phyloP scores from a whole-genome alignment of 1,140 invertebrate genomes.

The Rhyzopertha dominica region DNA sequence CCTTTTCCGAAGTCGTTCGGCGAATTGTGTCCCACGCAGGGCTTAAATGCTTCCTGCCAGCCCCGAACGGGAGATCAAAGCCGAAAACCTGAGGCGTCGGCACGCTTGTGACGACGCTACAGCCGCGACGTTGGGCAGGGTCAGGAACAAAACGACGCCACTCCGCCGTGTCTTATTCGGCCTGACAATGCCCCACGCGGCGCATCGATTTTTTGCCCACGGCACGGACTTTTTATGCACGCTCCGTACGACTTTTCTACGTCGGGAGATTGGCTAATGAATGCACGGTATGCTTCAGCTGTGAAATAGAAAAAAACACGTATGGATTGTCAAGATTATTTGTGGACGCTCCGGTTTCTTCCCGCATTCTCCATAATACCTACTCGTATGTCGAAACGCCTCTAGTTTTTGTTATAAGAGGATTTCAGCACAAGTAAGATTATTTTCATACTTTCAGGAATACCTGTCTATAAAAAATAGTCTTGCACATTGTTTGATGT shows the following conservation, averaged over 20 bases:
- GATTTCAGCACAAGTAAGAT: too few species aligned
- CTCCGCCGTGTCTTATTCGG: slow-evolving; percentile 26
- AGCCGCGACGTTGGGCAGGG: slow-evolving; percentile 32
- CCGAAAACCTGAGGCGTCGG: slow-evolving; percentile 23
- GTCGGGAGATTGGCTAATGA: not conserved
- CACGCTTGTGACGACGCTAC: slow-evolving; percentile 22
- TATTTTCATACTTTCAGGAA: too few species aligned
- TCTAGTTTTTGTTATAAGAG: too few species aligned
- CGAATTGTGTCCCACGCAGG: not conserved
- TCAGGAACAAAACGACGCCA: slow-evolving; percentile 34
- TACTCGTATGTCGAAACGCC: too few species aligned
- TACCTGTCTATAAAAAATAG: too few species aligned
- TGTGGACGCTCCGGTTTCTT: not conserved
- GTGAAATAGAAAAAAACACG: not conserved
- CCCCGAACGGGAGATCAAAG: slow-evolving; percentile 19
- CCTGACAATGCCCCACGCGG: slow-evolving; percentile 10
- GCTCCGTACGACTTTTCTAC: not conserved
- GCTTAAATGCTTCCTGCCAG: slow-evolving; percentile 2
- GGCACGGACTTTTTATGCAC: slow-evolving; percentile 3
- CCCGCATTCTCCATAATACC: too few species aligned
- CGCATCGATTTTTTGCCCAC: slow-evolving; percentile 18
- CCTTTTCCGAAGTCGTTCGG: too few species aligned
- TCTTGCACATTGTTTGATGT: too few species aligned
- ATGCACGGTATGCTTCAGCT: slow-evolving; percentile 3
- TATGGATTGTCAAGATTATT: not conserved